Conservation (phyloP, 2,888 invertebrate genomes). For the Diadegma fenestrale region DNA sequence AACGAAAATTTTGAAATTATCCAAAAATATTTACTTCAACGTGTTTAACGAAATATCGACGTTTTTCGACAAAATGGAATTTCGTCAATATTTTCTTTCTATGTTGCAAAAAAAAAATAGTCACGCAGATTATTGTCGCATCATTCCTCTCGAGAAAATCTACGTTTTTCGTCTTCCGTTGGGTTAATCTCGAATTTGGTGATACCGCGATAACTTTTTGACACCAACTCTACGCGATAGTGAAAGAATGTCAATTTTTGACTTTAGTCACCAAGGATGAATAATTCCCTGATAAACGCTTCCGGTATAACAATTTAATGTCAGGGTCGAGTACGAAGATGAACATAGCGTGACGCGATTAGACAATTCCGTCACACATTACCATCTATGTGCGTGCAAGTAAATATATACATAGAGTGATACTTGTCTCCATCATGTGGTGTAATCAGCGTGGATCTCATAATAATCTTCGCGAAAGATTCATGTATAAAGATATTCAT, state of each 20-base stretch:
- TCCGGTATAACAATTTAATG: conserved; percentile 66
- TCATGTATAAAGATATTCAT: neutral
- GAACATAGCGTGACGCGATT: conserved; percentile 63
- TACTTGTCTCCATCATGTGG: conserved; percentile 51
- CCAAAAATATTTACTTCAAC: no score
- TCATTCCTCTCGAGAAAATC: neutral
- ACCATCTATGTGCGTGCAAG: conserved; percentile 16
- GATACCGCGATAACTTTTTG: conserved; percentile 29
- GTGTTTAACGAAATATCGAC: no score
- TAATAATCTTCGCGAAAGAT: conserved; percentile 60
- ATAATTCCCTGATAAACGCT: conserved; percentile 60
- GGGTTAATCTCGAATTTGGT: neutral
- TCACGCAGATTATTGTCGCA: neutral
- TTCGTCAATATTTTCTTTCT: neutral
- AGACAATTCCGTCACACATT: conserved; percentile 64
- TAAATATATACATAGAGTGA: conserved; percentile 3
- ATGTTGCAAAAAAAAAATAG: neutral
- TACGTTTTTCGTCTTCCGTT: neutral
- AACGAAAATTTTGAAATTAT: no score
- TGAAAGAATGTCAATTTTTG: conserved; percentile 16
- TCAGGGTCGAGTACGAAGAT: conserved; percentile 65
- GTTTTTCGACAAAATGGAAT: no score
- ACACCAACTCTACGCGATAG: neutral
- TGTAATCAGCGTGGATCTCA: conserved; percentile 64
- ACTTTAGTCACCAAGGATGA: conserved; percentile 28